Percentiles rank a stretch among this genome's conserved stretches.
phyloP scores from a whole-genome alignment of 2,113 vertebrate species.

The Pelvicachromis taeniatus region DNA sequence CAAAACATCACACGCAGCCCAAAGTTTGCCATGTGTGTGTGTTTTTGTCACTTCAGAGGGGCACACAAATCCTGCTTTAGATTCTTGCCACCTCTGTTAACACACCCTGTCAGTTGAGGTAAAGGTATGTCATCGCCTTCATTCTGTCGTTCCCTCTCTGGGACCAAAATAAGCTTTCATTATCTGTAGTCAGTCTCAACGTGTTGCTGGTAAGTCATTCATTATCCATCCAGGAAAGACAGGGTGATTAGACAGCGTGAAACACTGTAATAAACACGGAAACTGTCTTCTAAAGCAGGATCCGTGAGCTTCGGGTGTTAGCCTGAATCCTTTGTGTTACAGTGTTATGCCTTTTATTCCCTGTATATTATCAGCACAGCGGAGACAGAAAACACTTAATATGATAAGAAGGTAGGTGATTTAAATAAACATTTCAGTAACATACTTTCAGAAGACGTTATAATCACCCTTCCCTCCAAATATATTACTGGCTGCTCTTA shows the following conservation, averaged over 20 bases:
- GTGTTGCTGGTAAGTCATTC: conserved; percentile 18
- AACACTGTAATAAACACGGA: background rate
- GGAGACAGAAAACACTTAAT: background rate
- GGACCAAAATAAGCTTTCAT: conserved; percentile 33
- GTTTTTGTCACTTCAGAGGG: conserved; percentile 17
- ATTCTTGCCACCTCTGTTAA: conserved; percentile 13
- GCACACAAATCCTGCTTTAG: conserved; percentile 25
- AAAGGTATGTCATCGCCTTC: conserved; percentile 18
- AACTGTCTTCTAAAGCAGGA: background rate
- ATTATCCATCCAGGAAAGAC: conserved; percentile 26
- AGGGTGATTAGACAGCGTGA: background rate
- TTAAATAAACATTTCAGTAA: background rate
- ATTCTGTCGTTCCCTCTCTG: background rate
- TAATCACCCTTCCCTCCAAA: background rate
- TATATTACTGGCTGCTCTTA: background rate
- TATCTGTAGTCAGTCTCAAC: conserved; percentile 22
- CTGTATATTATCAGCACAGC: background rate
- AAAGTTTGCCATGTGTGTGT: background rate
- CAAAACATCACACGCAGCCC: conserved; percentile 47
- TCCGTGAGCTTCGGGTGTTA: background rate
- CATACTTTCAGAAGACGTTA: background rate
- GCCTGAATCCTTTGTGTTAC: background rate
- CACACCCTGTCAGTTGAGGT: conserved; percentile 24
- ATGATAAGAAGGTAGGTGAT: background rate
- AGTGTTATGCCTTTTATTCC: background rate